A percentile compares a stretch with the other conserved stretches of the same genome.
These are phyloP conservation scores for Lutjanus campechanus DNA, from an alignment of 2,797 vertebrate genomes.

Conservation along the genomic window DNA sequence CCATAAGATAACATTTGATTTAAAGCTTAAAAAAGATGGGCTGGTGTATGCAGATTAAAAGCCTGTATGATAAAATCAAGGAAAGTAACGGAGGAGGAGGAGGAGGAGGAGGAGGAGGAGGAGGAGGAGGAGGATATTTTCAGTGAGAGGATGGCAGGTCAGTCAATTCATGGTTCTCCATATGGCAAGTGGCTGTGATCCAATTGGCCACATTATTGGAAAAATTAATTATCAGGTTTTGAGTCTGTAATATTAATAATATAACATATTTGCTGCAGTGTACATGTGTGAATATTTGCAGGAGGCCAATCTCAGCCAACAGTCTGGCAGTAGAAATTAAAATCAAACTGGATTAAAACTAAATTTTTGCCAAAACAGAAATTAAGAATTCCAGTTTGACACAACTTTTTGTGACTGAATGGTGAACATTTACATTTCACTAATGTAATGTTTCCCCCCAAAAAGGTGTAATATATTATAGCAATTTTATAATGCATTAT, in stretches of 20 bases:
- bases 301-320: not conserved
- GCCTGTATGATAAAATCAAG: slow-evolving; percentile 9
- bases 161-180: not conserved
- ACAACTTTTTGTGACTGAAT: too few species aligned
- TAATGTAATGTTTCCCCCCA: too few species aligned
- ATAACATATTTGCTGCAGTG: not conserved
- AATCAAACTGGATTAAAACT: not conserved
- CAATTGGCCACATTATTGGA: not conserved
- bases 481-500: too few species aligned
- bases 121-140: slow-evolving; percentile 8
- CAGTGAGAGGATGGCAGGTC: not conserved
- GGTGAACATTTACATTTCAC: too few species aligned
- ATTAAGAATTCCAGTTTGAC: too few species aligned
- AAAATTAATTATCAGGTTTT: slow-evolving; percentile 9
- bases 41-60: slow-evolving; percentile 19
- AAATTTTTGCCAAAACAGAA: too few species aligned
- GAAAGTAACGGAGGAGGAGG: not conserved
- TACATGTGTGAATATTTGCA: not conserved
- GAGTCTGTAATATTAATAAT: slow-evolving; percentile 1
- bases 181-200: slow-evolving; percentile 16
- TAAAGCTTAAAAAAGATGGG: slow-evolving; percentile 28
- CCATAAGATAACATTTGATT: slow-evolving; percentile 64
- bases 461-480: too few species aligned
- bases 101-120: not conserved
- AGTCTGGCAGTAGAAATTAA: not conserved